Base-by-base conservation (phyloP, 92 coral and sea anemone species). In the Parazoanthus atlanticus region DNA sequence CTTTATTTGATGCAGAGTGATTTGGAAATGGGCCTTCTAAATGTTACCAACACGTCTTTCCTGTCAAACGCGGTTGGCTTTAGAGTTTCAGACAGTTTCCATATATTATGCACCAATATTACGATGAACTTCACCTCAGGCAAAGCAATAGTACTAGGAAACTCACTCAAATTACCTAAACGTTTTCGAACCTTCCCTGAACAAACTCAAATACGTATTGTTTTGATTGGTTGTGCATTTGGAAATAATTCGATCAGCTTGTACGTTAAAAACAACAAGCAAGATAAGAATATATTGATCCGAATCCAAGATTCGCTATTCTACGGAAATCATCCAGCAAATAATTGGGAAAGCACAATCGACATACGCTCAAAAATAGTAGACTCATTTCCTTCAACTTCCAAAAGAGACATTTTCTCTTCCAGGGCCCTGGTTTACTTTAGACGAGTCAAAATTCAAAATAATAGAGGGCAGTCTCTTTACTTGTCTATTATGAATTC, bases 11-110 rank as follows among this genome's bases (percentile, higher is more conserved):
- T 2, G 61, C 40, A 17, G 28, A 29, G 38, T 10, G 7, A 7
- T 23, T 16, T 83, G 11, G 46, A 17, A 13, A 32, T 17, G 0
- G 74, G 54, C 12, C 33, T 81, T 81, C 74, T 81, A 36, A 64
- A 81, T 34, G 69, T 83, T 83, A 71, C 76, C 28, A 83, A 25
- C 0, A 66, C 77, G 6, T 67, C 78, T 23, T 67, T 83, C 26
- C 16, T 83, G 61, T 40, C 86, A 9, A 83, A 67, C 38, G 0
- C 65, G 15, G 38, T 67, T 26, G 78, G 86, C 0, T 13, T 70
- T 31, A 67, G 5, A 30, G 76, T 71, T 26, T 26, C 33, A 6
- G 65, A 46, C 32, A 70, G n/a, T n/a, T 40, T 83, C 11, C 0
- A 41, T 1, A 34, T 83, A 29, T 19, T 70, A 3, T 83, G 34